Conservation (phyloP, 2,113 vertebrate genomes). For the Ciconia maguari region DNA sequence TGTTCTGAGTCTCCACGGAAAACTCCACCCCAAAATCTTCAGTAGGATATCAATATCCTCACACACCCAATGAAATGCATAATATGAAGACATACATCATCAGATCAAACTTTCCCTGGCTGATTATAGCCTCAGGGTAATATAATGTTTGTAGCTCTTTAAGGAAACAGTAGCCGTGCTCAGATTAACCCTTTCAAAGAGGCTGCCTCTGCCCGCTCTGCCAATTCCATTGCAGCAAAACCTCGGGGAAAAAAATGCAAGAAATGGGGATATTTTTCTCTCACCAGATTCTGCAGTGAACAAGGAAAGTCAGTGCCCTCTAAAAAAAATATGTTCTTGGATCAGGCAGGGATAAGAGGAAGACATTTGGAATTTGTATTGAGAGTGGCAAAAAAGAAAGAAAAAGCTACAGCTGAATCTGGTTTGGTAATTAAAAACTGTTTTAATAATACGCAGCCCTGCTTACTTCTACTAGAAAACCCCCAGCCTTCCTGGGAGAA, state of each 20-base stretch:
- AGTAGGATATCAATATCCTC: slow-evolving; percentile 42
- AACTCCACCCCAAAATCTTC: slow-evolving; percentile 62
- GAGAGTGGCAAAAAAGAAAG: slow-evolving; percentile 33
- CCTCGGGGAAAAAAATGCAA: slow-evolving; percentile 48
- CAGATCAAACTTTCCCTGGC: slow-evolving; percentile 66
- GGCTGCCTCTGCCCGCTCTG: neutral
- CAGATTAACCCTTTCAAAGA: slow-evolving; percentile 48
- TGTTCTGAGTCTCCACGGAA: neutral
- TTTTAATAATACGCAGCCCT: slow-evolving; percentile 62
- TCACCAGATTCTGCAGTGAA: neutral
- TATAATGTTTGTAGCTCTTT: slow-evolving; percentile 63
- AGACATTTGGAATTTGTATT: slow-evolving; percentile 47
- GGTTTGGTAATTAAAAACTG: slow-evolving; percentile 59
- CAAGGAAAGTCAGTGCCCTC: slow-evolving; percentile 1
- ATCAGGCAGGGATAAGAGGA: neutral
- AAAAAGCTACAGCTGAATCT: slow-evolving; percentile 58
- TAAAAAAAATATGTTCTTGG: neutral
- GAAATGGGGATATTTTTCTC: slow-evolving; percentile 34
- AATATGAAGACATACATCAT: slow-evolving; percentile 68
- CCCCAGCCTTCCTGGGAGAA: slow-evolving; percentile 59
- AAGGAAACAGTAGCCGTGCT: slow-evolving; percentile 50
- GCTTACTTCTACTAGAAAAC: slow-evolving; percentile 58
- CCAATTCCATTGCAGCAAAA: neutral
- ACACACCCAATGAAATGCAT: slow-evolving; percentile 46
- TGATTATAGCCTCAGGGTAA: slow-evolving; percentile 58